A percentile compares a stretch with the other conserved stretches of the same genome.
Conservation (phyloP, 2,797 vertebrate species). For the Caiman crocodilus region DNA sequence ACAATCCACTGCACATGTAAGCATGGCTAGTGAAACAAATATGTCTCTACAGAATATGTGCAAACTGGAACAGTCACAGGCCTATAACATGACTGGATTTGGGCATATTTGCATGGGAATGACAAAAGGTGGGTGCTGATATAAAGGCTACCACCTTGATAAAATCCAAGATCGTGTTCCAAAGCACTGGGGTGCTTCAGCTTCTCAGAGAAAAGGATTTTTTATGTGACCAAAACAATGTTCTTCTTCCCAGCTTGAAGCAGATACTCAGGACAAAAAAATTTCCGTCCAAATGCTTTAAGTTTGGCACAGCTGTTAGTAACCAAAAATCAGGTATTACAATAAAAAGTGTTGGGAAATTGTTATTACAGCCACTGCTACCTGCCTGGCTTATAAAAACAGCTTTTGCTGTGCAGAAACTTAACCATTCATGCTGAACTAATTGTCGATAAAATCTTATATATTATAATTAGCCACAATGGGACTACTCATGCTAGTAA, state of each 20-base stretch:
- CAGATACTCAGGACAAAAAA: neutral
- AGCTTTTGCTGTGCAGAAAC: slow-evolving; percentile 51
- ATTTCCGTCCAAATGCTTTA: neutral
- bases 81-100: no score
- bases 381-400: neutral
- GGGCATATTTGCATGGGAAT: no score
- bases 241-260: neutral
- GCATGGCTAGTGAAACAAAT: no score
- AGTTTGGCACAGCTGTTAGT: rapidly evolving
- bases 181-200: no score
- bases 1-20: no score
- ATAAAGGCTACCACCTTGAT: no score
- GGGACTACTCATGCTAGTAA: neutral
- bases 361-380: neutral
- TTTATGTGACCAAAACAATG: no score
- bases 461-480: slow-evolving; percentile 47
- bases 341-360: neutral
- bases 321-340: slow-evolving; percentile 9
- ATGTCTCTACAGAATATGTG: no score
- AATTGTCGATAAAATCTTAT: slow-evolving; percentile 73
- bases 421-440: slow-evolving; percentile 59
- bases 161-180: no score
- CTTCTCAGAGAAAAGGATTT: no score
- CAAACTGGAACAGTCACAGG: no score
- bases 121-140: no score